These are phyloP conservation scores for Azemiops feae DNA, from an alignment of 2,113 vertebrate species.

Conservation along the genomic window DNA sequence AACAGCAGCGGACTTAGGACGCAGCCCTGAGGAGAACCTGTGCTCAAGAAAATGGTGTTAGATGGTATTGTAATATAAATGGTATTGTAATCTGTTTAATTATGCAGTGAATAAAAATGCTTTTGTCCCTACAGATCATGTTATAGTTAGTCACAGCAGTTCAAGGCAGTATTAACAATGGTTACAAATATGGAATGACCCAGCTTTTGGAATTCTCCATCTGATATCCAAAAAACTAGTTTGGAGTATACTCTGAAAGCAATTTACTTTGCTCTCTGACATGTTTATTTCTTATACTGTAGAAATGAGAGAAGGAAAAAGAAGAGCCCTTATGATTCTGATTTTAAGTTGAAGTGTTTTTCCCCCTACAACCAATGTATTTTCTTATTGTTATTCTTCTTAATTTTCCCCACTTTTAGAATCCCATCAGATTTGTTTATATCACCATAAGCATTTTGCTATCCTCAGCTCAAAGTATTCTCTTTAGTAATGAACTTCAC, in stretches of 20 bases:
- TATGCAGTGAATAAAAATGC: background rate
- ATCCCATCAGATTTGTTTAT: background rate
- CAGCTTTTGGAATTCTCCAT: background rate
- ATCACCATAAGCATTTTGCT: background rate
- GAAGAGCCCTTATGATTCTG: background rate
- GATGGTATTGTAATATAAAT: no score
- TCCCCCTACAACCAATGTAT: background rate
- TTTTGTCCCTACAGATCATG: background rate
- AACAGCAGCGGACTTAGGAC: no score
- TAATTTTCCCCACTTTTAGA: background rate
- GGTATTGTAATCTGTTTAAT: background rate
- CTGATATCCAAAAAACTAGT: background rate
- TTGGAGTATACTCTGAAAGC: background rate
- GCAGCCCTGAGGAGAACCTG: no score
- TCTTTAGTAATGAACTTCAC: background rate
- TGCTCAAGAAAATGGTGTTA: no score
- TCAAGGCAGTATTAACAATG: background rate
- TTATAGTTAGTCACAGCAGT: background rate
- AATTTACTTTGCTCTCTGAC: background rate
- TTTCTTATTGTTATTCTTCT: background rate
- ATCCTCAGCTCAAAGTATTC: background rate
- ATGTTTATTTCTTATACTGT: background rate
- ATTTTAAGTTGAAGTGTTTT: background rate
- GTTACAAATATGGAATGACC: background rate
- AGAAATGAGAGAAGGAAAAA: background rate